These are phyloP conservation scores for Crocidura indochinensis DNA, from an alignment of 2,797 vertebrate genomes.

Conservation along the genomic window DNA sequence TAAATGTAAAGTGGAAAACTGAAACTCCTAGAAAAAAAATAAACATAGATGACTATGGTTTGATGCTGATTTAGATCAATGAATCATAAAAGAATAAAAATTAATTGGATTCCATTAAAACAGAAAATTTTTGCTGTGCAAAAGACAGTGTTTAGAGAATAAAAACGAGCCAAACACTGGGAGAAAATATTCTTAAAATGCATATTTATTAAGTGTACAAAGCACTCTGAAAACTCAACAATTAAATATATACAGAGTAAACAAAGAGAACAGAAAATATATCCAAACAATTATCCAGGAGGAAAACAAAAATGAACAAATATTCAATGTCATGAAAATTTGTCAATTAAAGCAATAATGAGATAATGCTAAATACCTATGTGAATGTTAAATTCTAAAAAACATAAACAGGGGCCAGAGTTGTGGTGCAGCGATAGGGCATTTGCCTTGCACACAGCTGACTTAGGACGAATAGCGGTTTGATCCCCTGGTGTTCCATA, in stretches of 20 bases:
- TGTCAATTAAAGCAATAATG: not conserved
- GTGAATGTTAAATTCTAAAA: too few species aligned
- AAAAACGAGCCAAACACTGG: not conserved
- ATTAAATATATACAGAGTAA: not conserved
- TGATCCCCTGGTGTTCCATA: too few species aligned
- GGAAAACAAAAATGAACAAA: constrained; percentile 22
- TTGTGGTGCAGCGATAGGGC: too few species aligned
- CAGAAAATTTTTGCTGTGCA: not conserved
- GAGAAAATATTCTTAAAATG: not conserved
- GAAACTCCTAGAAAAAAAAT: not conserved
- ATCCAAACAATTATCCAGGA: not conserved
- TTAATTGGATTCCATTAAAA: not conserved
- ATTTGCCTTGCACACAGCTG: too few species aligned
- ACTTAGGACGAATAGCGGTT: too few species aligned
- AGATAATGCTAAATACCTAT: not conserved
- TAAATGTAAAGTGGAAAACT: constrained; percentile 9
- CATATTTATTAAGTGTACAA: constrained; percentile 4
- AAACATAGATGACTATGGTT: not conserved
- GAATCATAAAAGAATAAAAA: constrained; percentile 14
- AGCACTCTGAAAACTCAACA: constrained; percentile 30
- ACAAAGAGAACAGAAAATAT: not conserved
- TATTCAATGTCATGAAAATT: not conserved
- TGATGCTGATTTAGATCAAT: not conserved
- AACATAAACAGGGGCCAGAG: too few species aligned
- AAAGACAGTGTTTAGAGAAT: not conserved